These are phyloP conservation scores for Pinctada fucata DNA, from an alignment of 2,888 invertebrate species.

Conservation along the genomic window DNA sequence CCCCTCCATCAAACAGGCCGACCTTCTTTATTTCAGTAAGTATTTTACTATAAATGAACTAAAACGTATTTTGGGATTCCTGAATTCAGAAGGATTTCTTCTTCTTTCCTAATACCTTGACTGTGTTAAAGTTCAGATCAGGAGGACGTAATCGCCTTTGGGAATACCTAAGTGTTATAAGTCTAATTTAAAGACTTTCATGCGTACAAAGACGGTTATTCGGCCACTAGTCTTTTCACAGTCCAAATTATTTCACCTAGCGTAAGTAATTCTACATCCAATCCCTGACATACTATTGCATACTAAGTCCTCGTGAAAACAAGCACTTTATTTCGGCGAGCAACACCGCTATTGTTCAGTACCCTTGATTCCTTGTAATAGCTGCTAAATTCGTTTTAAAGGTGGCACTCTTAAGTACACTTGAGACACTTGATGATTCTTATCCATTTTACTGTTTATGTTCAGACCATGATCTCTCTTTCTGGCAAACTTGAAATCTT, in stretches of 20 bases:
- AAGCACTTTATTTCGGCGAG: not conserved
- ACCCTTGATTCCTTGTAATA: not conserved
- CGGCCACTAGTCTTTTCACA: not conserved
- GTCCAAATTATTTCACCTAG: not conserved
- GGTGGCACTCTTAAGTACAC: constrained; percentile 2
- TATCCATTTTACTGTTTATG: constrained; percentile 3
- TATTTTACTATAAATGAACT: too few species aligned
- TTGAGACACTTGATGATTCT: constrained; percentile 8
- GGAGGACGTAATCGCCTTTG: not conserved
- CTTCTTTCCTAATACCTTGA: too few species aligned
- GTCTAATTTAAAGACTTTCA: not conserved
- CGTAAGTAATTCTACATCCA: not conserved
- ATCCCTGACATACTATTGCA: not conserved
- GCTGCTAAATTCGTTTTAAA: constrained; percentile 10
- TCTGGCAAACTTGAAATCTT: too few species aligned
- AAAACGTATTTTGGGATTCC: too few species aligned
- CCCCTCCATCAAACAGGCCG: too few species aligned
- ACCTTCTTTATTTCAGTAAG: too few species aligned
- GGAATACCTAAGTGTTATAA: not conserved
- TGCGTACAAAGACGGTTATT: not conserved
- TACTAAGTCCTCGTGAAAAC: not conserved
- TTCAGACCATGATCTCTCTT: not conserved
- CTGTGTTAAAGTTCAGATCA: too few species aligned
- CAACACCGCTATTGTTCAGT: not conserved
- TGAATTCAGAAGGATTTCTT: too few species aligned